Evolutionary conservation across 2,797 vertebrate genomes (phyloP), one percentile per base, ranked within the genome.

Genomic region (Sebastes wilsoni): DNA sequence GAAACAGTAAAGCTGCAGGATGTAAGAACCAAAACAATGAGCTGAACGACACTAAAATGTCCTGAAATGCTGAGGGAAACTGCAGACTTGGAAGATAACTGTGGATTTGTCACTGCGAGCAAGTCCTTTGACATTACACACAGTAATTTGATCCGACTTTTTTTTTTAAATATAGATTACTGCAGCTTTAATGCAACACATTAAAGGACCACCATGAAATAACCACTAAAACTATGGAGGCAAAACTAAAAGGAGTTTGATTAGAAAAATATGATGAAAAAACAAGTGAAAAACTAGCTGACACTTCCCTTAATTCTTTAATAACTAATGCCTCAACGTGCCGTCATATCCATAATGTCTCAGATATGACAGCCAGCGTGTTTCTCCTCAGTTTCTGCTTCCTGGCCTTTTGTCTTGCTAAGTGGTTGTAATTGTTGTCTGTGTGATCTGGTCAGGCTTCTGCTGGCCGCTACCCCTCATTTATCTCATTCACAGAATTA

Each of bases 381-480:
- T 54, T 69, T 72, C 27, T 54, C 68, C 38, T 66, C 64, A 56
- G 18, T 60, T 56, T 72, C 42, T 73, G 69, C 77, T 87, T 86
- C 78, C 78, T 82, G 86, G 60, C 71, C 49, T 74, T 81, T 74
- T 80, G 77, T 91, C 72, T 54, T 38, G 54, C 58, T 70, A 81
- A 88, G 76, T 78, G 77, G 27, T 52, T 55, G 2, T 85, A 88
- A 89, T 86, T 87, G 77, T 81, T 65, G 62, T 81, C 56, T 81
- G 78, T 84, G 86, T 87, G 88, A 90, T 91, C 60, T 73, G 84
- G 77, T 89, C 88, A 84, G 80, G 66, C 55, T 79, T 77, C 82
- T 64, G 66, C 75, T 42, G 67, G 60, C 67, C 10, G 23, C 67
- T 59, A 49, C 78, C 42, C 64, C 77, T 88, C 75, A 73, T 91